A percentile compares a stretch with the other conserved stretches of the same genome.
These are phyloP conservation scores for Noctua janthina DNA, from an alignment of 2,888 invertebrate genomes.

Conservation along the genomic window DNA sequence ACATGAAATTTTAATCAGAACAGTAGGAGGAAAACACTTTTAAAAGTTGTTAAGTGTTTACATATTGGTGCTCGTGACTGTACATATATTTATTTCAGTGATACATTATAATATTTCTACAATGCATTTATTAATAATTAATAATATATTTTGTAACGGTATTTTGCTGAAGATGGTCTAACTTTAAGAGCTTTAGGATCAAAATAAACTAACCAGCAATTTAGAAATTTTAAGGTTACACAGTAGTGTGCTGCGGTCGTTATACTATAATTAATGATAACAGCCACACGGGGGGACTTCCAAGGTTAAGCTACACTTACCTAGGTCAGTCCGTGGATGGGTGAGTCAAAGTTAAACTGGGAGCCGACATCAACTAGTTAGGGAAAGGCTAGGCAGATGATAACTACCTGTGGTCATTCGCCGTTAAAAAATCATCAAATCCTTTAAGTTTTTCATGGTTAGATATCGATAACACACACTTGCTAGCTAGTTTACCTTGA, in stretches of 20 bases:
- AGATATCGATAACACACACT: not conserved
- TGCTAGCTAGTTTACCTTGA: not conserved
- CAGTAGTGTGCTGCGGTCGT: too few species aligned
- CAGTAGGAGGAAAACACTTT: too few species aligned
- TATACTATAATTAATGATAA: not conserved
- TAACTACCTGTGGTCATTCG: not conserved
- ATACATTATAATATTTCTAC: not conserved
- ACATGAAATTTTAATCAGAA: too few species aligned
- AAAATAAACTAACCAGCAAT: not conserved
- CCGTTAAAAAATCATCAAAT: not conserved
- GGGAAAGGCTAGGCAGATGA: not conserved
- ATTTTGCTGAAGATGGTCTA: not conserved
- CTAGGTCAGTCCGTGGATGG: not conserved
- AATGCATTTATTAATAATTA: slow-evolving; percentile 1
- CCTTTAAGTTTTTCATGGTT: not conserved
- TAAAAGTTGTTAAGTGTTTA: too few species aligned
- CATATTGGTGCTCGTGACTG: too few species aligned
- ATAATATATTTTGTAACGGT: not conserved
- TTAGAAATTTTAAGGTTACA: not conserved
- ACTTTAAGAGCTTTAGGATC: not conserved
- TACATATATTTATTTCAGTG: not conserved
- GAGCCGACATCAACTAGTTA: not conserved
- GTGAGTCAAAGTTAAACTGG: not conserved
- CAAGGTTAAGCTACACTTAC: not conserved
- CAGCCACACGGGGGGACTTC: not conserved